Percentiles rank a stretch among this genome's conserved stretches.
Evolutionary conservation across 1,140 invertebrate genomes (phyloP).

Genomic region (Proales similis): DNA sequence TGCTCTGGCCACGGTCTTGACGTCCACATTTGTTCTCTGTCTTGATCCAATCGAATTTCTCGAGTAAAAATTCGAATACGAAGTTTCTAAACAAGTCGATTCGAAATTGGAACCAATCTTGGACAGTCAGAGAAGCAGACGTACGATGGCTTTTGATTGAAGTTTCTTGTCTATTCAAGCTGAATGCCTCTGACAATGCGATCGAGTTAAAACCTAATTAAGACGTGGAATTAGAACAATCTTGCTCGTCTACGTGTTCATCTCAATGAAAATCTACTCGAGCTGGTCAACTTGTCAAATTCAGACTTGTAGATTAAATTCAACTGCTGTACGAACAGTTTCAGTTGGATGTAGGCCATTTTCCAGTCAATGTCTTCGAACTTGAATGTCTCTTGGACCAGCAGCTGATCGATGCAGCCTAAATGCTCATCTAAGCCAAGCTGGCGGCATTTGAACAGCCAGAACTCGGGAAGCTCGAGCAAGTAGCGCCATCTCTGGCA

Average conservation of each 20-base stretch:
- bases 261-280: neutral
- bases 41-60: too few species aligned
- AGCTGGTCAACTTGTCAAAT: neutral
- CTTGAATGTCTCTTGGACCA: constrained; percentile 5
- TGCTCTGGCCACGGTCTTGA: too few species aligned
- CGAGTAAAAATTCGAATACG: constrained; percentile 19
- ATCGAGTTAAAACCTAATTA: constrained; percentile 6
- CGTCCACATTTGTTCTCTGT: too few species aligned
- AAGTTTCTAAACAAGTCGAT: neutral
- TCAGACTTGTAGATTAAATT: neutral
- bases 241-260: neutral
- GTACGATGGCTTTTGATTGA: too few species aligned
- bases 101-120: neutral
- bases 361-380: constrained; percentile 35
- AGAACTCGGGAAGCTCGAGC: constrained; percentile 6
- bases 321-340: neutral
- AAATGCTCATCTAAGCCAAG: constrained; percentile 3
- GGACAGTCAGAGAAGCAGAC: neutral
- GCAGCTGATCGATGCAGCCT: neutral
- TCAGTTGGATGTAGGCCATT: constrained; percentile 9
- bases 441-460: constrained; percentile 26
- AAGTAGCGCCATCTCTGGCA: constrained; percentile 35
- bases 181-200: neutral
- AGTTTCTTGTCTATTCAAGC: neutral
- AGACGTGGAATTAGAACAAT: neutral